These are phyloP conservation scores for Oreohelix idahoensis DNA, from an alignment of 1,140 invertebrate genomes.

Conservation along the genomic window DNA sequence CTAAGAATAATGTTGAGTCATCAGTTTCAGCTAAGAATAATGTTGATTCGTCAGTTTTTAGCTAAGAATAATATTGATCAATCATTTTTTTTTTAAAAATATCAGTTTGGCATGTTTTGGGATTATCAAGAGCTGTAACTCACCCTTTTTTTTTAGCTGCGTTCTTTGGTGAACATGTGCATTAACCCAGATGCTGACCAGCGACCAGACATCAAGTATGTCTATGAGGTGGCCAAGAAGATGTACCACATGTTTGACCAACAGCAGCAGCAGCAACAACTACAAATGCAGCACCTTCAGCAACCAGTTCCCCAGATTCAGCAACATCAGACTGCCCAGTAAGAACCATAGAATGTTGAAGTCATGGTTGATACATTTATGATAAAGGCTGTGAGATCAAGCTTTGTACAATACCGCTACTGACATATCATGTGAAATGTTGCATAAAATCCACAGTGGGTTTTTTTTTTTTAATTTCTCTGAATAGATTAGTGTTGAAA, in stretches of 20 bases:
- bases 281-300: conserved; percentile 44
- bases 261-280: conserved; percentile 47
- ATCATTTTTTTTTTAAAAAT: too few species aligned
- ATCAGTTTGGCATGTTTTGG: too few species aligned
- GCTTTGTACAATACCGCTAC: too few species aligned
- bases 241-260: conserved; percentile 63
- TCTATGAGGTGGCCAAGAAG: conserved; percentile 73
- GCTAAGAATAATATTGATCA: too few species aligned
- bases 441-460: too few species aligned
- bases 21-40: too few species aligned
- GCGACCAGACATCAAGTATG: conserved; percentile 77
- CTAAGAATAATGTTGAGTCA: too few species aligned
- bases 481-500: too few species aligned
- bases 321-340: conserved; percentile 41
- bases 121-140: too few species aligned
- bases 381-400: not conserved
- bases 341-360: not conserved
- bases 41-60: too few species aligned
- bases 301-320: conserved; percentile 44
- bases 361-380: not conserved
- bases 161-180: conserved; percentile 77
- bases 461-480: too few species aligned
- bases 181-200: conserved; percentile 77
- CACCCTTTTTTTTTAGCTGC: conserved; percentile 71
- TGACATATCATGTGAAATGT: too few species aligned